Evolutionary conservation across 2,797 vertebrate genomes (phyloP), one percentile per base, ranked within the genome.

Genomic region (Pipistrellus pygmaeus): DNA sequence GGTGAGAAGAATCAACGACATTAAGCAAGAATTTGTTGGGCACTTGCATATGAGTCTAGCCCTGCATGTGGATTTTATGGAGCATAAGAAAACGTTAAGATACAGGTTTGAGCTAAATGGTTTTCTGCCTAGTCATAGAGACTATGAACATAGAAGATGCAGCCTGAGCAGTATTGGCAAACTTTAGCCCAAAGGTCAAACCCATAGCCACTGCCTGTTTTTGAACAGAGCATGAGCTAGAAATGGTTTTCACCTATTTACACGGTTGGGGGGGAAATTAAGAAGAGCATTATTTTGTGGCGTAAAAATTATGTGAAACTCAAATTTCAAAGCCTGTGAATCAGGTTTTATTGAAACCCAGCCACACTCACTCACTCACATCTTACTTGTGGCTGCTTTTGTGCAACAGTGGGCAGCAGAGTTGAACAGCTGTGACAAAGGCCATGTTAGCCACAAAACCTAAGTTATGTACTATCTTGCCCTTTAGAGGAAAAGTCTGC

Each of bases 371-470:
- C 69, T 77, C 51, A 69, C 32, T 78, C 6, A 8, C 3, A 2
- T 32, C 57, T 68, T 62, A 25, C 64, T 71, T 3, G 1, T 8
- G 69, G 48, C 35, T 38, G 17, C 1, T 46, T 88, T 77, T 53
- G 73, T 0, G 27, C 83, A 81, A 64, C 68, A 77, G 20, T 27
- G 91, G 32, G 48, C 38, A 73, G 55, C 32, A 46, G 60, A 73
- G 25, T 18, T 88, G 72, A 94, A 32, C 8, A 32, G 68, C 1
- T 55, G 30, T 96, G 95, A 94, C 95, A 91, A 66, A 69, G 44
- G 73, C 72, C 78, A 89, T 53, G 83, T 84, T 89, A 82, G 60
- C 55, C 30, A 30, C 60, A 44, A 68, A 71, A 68, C 46, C 20
- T 32, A 66, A 94, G 85, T 86, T 68, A 88, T 18, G 66, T 66